Percentiles rank a stretch among this genome's conserved stretches.
phyloP scores from a whole-genome alignment of 2,888 invertebrate genomes.

The Agrenia bidenticulata region DNA sequence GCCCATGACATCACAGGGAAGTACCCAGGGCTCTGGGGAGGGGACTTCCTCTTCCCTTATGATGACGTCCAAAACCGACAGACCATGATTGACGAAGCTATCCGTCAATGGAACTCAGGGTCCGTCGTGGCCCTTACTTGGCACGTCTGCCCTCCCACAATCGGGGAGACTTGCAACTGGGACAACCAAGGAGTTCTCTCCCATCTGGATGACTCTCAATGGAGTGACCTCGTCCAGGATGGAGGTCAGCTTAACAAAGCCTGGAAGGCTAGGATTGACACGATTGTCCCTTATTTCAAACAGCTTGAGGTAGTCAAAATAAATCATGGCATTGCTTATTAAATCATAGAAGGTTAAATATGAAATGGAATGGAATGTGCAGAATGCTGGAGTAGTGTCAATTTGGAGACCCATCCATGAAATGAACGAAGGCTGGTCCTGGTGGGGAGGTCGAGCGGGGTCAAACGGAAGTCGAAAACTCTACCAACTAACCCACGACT shows the following conservation, averaged over 20 bases:
- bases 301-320: slow-evolving; percentile 16
- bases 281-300: slow-evolving; percentile 39
- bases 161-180: slow-evolving; percentile 46
- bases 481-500: slow-evolving; percentile 43
- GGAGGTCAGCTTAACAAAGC: slow-evolving; percentile 31
- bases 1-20: slow-evolving; percentile 40
- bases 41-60: slow-evolving; percentile 41
- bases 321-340: not conserved
- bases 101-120: slow-evolving; percentile 43
- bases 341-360: too few relatives aligned
- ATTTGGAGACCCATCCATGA: slow-evolving; percentile 43
- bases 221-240: slow-evolving; percentile 36
- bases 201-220: slow-evolving; percentile 30
- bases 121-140: slow-evolving; percentile 41
- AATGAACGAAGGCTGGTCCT: slow-evolving; percentile 46
- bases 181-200: slow-evolving; percentile 33
- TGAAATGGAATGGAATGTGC: too few relatives aligned
- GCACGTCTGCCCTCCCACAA: slow-evolving; percentile 45
- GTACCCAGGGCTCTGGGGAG: slow-evolving; percentile 44
- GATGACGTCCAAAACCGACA: slow-evolving; percentile 40
- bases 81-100: slow-evolving; percentile 41
- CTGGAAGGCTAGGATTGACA: slow-evolving; percentile 44
- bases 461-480: slow-evolving; percentile 36
- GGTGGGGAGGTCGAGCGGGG: slow-evolving; percentile 48
- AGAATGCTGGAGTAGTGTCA: slow-evolving; percentile 38